These are phyloP conservation scores for Epsilonema sp. DNA, from an alignment of 2,888 invertebrate genomes.

Conservation along the genomic window DNA sequence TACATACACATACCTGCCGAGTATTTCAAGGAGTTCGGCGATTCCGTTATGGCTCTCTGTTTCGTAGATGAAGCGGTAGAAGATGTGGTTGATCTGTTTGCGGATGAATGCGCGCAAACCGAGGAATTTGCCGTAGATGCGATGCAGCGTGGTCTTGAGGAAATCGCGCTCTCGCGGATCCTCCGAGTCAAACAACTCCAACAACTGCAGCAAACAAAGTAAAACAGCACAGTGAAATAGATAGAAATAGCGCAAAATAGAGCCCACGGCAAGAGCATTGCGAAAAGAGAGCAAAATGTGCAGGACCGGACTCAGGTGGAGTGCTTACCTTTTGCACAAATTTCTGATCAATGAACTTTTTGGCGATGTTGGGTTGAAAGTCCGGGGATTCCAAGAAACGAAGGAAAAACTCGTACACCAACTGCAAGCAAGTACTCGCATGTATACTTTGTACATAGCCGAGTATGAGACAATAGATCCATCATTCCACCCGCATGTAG, in stretches of 20 bases:
- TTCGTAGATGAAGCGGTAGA: conserved; percentile 92
- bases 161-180: conserved; percentile 97
- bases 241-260: neutral
- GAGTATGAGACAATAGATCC: no score
- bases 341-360: conserved; percentile 81
- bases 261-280: neutral
- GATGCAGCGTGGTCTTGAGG: conserved; percentile 91
- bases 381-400: conserved; percentile 72
- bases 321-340: conserved; percentile 62
- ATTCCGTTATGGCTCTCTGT: conserved; percentile 98
- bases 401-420: conserved; percentile 47
- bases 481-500: no score
- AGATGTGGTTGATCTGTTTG: conserved; percentile 98
- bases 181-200: conserved; percentile 97
- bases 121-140: conserved; percentile 98
- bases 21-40: conserved; percentile 89
- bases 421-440: no score
- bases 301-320: neutral
- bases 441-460: no score
- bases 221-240: no score
- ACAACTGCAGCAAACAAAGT: conserved; percentile 51
- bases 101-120: conserved; percentile 90
- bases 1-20: conserved; percentile 82
- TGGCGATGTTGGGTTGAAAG: conserved; percentile 73
- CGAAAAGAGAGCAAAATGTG: neutral